Evolutionary conservation across 1,140 invertebrate species (phyloP), one percentile per base, ranked within the genome.

Genomic region (Drosophila micromelanica): DNA sequence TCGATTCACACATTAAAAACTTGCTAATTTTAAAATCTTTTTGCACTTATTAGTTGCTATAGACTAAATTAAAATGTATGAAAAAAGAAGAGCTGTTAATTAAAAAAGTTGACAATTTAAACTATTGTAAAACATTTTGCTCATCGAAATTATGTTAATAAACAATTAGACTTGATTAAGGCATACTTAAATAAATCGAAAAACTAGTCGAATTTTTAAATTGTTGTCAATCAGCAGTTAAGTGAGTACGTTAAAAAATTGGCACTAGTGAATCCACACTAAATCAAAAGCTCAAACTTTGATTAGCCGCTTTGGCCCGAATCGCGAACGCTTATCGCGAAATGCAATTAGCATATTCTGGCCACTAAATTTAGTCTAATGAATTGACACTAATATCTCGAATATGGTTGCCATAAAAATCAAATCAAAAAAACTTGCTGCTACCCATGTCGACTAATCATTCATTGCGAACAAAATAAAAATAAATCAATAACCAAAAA

Each of bases 311-410:
- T 55, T 7, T 59, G 63, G 35, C 71, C 51, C 57, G 8, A 74
- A 30, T 64, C 43, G 48, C 1, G 7, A 13, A 40, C 42, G 45
- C 23, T 62, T 62, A 68, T 68, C 70, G 73, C 55, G 13, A 54
- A 45, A 43, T 65, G 12, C 65, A 76, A 86, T 86, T 86, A 82
- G 82, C 81, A 86, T 81, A 81, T 74, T 67, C 35, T 52, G 49
- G 65, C 70, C 69, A 81, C 82, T 76, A 76, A 87, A 68, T 78
- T 86, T 75, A 65, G 70, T 56, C 67, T 72, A 78, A 86, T 81
- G 80, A 65, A 65, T 86, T 74, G 70, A 68, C 70, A 73, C 63
- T 76, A 76, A 65, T 76, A 60, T 60, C 56, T 52, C 56, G 61
- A 60, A 76, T 49, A 73, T 56, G 40, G 43, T 57, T 23, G 54